phyloP scores from a whole-genome alignment of 2,797 vertebrate genomes.

The Emys orbicularis region DNA sequence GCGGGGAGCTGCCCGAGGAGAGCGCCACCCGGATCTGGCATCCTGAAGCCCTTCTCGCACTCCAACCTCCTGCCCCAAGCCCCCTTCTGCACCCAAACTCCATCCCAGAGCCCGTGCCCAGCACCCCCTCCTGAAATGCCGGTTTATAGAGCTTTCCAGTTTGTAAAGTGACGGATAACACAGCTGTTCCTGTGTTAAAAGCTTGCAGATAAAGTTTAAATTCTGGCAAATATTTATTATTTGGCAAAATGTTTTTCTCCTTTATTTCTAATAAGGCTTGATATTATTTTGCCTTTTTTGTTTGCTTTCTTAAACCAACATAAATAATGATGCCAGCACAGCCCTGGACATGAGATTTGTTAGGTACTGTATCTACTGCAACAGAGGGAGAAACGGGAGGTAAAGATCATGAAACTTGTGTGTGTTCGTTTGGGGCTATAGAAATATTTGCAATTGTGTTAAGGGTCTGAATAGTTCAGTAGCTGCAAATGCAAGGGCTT shows the following conservation, averaged over 20 bases:
- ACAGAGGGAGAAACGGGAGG: neutral
- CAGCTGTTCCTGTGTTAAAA: neutral
- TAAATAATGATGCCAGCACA: neutral
- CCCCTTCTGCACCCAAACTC: too few species aligned
- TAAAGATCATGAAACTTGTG: rapidly evolving
- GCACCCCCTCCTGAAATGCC: too few species aligned
- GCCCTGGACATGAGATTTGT: neutral
- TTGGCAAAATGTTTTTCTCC: neutral
- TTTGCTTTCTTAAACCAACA: neutral
- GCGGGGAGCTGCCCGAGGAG: too few species aligned
- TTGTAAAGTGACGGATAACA: too few species aligned
- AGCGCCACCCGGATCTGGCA: too few species aligned
- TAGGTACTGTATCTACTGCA: neutral
- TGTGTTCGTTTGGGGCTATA: neutral
- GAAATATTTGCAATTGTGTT: neutral
- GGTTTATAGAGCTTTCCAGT: too few species aligned
- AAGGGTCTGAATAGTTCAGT: neutral
- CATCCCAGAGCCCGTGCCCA: too few species aligned
- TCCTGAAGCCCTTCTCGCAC: too few species aligned
- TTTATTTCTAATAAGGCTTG: neutral
- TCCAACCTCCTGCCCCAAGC: too few species aligned
- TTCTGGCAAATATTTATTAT: neutral
- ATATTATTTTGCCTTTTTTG: rapidly evolving
- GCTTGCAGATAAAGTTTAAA: neutral
- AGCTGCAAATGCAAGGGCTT: neutral